Evolutionary conservation across 2,113 vertebrate species (phyloP), one percentile per base, ranked within the genome.

Genomic region (Platichthys stellatus): DNA sequence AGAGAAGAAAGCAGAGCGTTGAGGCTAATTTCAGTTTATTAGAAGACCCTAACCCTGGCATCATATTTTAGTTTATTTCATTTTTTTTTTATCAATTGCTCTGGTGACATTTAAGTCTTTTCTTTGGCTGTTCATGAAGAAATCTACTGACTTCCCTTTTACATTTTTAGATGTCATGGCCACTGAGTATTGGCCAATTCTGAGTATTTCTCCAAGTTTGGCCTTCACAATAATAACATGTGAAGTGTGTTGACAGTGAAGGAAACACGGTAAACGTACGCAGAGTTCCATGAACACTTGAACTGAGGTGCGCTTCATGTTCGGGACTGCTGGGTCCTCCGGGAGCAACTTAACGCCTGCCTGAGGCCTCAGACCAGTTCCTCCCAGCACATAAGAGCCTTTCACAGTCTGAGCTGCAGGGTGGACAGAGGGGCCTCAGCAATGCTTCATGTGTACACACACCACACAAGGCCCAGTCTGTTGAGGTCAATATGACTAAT

Each of bases 321-420:
- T 49, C 62, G 20, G 62, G 21, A 69, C 67, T 58, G 62, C 6
- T 17, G 57, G 67, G 71, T n/a, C 75, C 80, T 86, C 65, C n/a
- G 64, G 78, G 69, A 84, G 63, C 7, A n/a, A 61, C 59, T 74
- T 20, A 72, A 72, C 26, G 62, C 72, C 75, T 56, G 58, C 75
- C 62, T 15, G 53, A 35, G 64, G 74, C 72, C 82, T 79, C 56
- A 17, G 65, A 60, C 76, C 72, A 63, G 93, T 93, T 95, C 92
- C 92, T 93, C 91, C 92, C 88, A 90, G 92, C 94, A 98, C 96
- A 97, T 95, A 96, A 95, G 95, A 91, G 92, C 95, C 96, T 96
- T 98, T 98, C 95, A 97, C 95, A 93, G 87, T 92, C 92, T 89
- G 89, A 57, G 93, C 94, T 59, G 74, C 91, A 93, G 90, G 28